Evolutionary conservation across 1,140 invertebrate species (phyloP).

Genomic region (Sminthurinus signatus): DNA sequence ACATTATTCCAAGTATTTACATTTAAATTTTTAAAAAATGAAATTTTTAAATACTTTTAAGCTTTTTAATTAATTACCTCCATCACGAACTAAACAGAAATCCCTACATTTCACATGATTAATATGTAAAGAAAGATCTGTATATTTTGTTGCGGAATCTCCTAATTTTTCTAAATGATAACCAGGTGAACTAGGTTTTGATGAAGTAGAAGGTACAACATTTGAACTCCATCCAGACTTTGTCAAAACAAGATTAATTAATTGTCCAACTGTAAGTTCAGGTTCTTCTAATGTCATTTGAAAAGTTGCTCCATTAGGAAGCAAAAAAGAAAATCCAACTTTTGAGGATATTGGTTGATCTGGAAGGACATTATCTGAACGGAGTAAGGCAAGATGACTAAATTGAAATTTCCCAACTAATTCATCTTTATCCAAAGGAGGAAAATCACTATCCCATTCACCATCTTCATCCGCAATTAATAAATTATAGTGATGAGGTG

Average conservation of each 20-base stretch:
- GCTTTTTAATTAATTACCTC: too few relatives aligned
- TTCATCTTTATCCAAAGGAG: conserved; percentile 78
- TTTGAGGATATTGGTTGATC: conserved; percentile 8
- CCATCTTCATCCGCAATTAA: conserved; percentile 95
- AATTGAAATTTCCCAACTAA: conserved; percentile 89
- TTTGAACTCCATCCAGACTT: conserved; percentile 34
- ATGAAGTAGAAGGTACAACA: neutral
- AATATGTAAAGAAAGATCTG: conserved; percentile 19
- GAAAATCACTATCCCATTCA: conserved; percentile 91
- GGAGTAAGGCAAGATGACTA: conserved; percentile 72
- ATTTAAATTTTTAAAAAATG: too few relatives aligned
- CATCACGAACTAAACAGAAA: conserved; percentile 39
- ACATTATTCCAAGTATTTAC: too few relatives aligned
- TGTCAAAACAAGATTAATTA: conserved; percentile 17
- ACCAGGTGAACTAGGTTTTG: neutral
- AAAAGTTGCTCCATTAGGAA: conserved; percentile 32
- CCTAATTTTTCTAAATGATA: conserved; percentile 41
- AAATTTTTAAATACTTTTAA: too few relatives aligned
- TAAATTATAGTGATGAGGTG: conserved; percentile 47
- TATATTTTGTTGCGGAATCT: conserved; percentile 21
- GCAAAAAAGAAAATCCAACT: conserved; percentile 26
- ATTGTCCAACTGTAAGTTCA: conserved; percentile 28
- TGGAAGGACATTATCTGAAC: conserved; percentile 16
- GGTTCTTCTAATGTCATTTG: conserved; percentile 14
- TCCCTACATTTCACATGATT: conserved; percentile 34